These are phyloP conservation scores for Drosophila kurseongensis DNA, from an alignment of 1,140 invertebrate genomes.

Conservation along the genomic window DNA sequence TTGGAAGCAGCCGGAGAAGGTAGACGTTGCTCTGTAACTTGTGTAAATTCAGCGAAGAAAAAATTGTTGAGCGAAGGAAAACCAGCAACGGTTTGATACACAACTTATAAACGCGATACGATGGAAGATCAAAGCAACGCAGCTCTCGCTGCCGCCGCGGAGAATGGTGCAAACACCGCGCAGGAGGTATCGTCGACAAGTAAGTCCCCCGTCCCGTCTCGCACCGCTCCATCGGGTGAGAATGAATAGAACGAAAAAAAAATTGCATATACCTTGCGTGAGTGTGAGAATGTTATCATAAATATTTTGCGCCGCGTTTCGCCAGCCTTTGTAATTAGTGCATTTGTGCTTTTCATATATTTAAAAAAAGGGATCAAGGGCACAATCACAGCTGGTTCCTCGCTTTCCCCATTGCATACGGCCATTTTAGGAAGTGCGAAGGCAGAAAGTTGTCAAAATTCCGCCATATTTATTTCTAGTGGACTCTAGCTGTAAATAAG, in stretches of 20 bases:
- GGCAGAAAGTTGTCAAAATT: slow-evolving; percentile 72
- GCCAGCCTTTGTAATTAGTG: slow-evolving; percentile 13
- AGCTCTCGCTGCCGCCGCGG: slow-evolving; percentile 71
- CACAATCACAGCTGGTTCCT: slow-evolving; percentile 28
- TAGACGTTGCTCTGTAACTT: slow-evolving; percentile 78
- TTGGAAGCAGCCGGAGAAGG: slow-evolving; percentile 78
- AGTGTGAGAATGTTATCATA: slow-evolving; percentile 46
- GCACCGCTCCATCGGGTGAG: slow-evolving; percentile 1
- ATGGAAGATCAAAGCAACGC: slow-evolving; percentile 84
- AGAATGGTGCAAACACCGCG: slow-evolving; percentile 72
- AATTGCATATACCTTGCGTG: slow-evolving; percentile 34
- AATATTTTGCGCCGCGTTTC: slow-evolving; percentile 34
- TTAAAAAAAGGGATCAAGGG: slow-evolving; percentile 63
- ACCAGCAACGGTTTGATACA: slow-evolving; percentile 62
- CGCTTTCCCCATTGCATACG: slow-evolving; percentile 20
- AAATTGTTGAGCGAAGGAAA: slow-evolving; percentile 63
- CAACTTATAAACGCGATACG: slow-evolving; percentile 70
- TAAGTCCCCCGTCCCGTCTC: slow-evolving; percentile 54
- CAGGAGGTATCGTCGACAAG: slow-evolving; percentile 84
- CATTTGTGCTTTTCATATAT: background rate
- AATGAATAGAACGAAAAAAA: slow-evolving; percentile 18
- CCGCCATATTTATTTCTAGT: slow-evolving; percentile 77
- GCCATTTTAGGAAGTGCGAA: slow-evolving; percentile 64
- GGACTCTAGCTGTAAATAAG: slow-evolving; percentile 73
- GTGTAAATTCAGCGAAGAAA: slow-evolving; percentile 67